Base-by-base conservation (phyloP, 1,140 invertebrate species). In the Probaryconus sp. region DNA sequence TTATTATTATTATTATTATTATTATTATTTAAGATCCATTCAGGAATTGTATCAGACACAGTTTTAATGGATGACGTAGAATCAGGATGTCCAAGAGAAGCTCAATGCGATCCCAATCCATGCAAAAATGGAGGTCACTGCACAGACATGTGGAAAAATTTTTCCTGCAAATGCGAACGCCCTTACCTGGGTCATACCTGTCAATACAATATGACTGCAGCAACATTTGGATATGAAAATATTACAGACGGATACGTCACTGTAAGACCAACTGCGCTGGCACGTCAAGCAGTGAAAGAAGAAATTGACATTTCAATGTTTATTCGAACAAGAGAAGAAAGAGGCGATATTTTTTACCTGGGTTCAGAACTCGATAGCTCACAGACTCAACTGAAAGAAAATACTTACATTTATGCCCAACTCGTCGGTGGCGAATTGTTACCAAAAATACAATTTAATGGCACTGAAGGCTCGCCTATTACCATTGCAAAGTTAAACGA, bases 301-400 rank as follows among this genome's bases (percentile, higher is more conserved):
- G 92, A 94, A 35, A 91, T 97, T 17, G 95, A 97, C 81, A 93
- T 98, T 30, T 97, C 95, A 1, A 96, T 98, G 92, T 96, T 98
- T 82, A 92, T 98, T 35, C 89, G 95, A 20, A 98, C 97, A 0
- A 89, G 96, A 31, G 92, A 97, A 83, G 88, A 91, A 2, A 89
- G 90, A 2, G 96, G 96, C 1, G 92, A 95, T 67, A 93, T 98
- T 38, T 96, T 98, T 83, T 97, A 97, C 85, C 83, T 98, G 16
- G 96, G 96, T 9, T 93, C 93, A 6, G 89, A 91, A 76, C 89
- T 91, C 1, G 88, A 78, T 50, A 61, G 79, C 0, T 82, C 86
- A 21, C 71, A 83, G 42, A 45, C 79, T 26, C 82, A 85, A 16
- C 53, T 81, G 0, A 86, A 83, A 28, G 91, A 92, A 18, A 92